These are phyloP conservation scores for Geopemphigus sp. DNA, from an alignment of 1,140 invertebrate genomes.

Conservation along the genomic window DNA sequence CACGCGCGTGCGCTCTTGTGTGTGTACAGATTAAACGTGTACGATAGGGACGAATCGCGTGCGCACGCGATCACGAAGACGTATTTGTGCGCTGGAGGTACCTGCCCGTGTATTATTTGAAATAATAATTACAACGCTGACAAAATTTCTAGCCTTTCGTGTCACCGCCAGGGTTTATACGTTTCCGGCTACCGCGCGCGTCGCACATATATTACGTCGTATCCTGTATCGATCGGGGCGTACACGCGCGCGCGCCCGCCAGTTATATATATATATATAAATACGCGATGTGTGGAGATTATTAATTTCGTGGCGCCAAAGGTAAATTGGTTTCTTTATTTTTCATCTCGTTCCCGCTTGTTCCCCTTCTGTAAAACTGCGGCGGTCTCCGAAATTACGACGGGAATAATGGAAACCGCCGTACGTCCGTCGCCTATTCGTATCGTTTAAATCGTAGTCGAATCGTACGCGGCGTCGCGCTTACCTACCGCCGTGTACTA, in stretches of 20 bases:
- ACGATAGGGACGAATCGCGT: constrained; percentile 11
- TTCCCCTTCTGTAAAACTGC: no score
- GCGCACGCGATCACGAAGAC: constrained; percentile 32
- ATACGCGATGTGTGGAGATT: background rate
- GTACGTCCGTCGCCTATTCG: no score
- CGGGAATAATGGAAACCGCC: background rate
- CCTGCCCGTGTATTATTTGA: no score
- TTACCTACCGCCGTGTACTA: no score
- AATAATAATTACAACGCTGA: background rate
- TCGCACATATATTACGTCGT: background rate
- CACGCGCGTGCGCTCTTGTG: no score
- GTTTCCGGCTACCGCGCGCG: background rate
- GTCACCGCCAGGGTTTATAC: background rate
- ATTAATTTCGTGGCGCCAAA: constrained; percentile 15
- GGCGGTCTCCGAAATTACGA: background rate
- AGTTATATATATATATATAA: background rate
- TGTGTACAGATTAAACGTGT: background rate
- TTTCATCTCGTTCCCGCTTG: no score
- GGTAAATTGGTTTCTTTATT: background rate
- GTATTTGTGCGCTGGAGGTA: background rate
- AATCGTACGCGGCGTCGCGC: no score
- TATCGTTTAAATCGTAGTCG: no score
- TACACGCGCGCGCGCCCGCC: background rate
- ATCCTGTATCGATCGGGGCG: background rate
- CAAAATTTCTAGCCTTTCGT: background rate